These are phyloP conservation scores for Gymnothorax reevesii DNA, from an alignment of 2,797 vertebrate species.

Conservation along the genomic window DNA sequence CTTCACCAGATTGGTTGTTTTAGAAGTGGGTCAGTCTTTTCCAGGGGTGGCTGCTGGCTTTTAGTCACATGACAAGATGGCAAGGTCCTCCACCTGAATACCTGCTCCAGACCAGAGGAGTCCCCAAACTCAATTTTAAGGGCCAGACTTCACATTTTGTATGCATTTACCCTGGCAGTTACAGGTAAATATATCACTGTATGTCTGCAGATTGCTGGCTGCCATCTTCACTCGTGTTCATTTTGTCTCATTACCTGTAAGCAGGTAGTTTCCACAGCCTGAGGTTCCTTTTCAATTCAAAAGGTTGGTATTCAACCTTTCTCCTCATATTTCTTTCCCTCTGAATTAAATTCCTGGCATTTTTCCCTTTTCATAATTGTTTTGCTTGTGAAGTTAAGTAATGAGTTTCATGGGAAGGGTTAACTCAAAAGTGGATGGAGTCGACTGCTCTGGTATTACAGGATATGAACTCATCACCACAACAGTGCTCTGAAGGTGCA, in stretches of 20 bases:
- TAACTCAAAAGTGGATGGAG: not conserved
- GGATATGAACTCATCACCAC: not conserved
- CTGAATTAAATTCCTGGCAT: not conserved
- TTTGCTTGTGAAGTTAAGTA: not conserved
- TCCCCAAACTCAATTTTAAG: not conserved
- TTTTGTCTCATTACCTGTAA: not conserved
- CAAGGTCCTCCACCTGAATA: conserved; percentile 11
- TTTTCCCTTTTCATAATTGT: not conserved
- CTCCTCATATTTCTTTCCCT: not conserved
- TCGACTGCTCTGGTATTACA: not conserved
- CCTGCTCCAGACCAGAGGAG: conserved; percentile 17
- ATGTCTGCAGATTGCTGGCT: not conserved
- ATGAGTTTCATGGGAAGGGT: not conserved
- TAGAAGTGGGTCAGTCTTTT: conserved; percentile 29
- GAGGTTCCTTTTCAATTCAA: not conserved
- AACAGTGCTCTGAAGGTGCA: not conserved
- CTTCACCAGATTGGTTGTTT: not conserved
- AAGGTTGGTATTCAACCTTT: not conserved
- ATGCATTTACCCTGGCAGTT: not conserved
- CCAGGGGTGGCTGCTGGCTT: conserved; percentile 25
- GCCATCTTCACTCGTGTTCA: not conserved
- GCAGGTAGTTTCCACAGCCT: not conserved
- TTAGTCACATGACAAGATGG: conserved; percentile 19
- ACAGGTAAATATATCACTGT: conserved; percentile 15
- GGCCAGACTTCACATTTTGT: conserved; percentile 28